phyloP scores from a whole-genome alignment of 2,797 vertebrate genomes.

The Myotis planiceps region DNA sequence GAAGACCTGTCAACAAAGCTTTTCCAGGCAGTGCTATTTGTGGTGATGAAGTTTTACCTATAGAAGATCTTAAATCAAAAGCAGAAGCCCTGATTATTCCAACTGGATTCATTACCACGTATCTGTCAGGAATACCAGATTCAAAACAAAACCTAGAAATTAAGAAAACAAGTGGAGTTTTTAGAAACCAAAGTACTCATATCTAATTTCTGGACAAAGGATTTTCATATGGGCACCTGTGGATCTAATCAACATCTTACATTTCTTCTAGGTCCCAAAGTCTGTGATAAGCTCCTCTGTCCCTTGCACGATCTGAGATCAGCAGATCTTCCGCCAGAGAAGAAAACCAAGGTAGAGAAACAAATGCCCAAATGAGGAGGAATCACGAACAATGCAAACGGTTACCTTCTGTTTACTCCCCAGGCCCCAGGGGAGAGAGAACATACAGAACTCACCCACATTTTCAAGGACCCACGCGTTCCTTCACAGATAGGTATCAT shows the following conservation, averaged over 20 bases:
- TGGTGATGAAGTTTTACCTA: neutral
- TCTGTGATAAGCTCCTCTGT: neutral
- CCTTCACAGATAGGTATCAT: too few relatives aligned
- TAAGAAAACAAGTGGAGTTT: neutral
- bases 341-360: neutral
- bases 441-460: neutral
- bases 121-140: neutral
- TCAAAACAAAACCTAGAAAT: constrained; percentile 39
- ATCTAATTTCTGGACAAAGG: neutral
- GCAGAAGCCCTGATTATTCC: neutral
- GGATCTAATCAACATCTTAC: neutral
- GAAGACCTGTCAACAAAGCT: neutral
- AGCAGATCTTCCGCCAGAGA: neutral
- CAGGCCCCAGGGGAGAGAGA: neutral
- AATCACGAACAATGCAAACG: neutral
- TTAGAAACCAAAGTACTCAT: neutral
- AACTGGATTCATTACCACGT: neutral
- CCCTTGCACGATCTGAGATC: neutral
- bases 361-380: neutral
- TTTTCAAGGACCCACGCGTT: neutral
- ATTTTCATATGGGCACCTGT: neutral
- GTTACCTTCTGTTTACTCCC: neutral
- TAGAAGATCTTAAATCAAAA: constrained; percentile 1
- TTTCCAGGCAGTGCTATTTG: neutral
- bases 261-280: neutral